Conservation (phyloP, 1,140 invertebrate genomes). For the Geopemphigus sp. region DNA sequence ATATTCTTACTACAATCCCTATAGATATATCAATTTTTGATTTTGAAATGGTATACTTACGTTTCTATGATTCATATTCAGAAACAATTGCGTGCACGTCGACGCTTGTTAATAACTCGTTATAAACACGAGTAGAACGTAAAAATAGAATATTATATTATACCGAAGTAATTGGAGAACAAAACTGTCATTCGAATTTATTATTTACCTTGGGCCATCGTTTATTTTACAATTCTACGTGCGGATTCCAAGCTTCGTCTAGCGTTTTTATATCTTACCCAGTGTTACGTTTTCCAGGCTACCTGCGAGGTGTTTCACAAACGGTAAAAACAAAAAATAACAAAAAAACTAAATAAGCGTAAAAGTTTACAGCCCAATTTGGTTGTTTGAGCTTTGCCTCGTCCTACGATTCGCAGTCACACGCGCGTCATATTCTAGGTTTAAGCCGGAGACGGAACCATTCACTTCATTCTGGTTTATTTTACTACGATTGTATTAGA, state of each 20-base stretch:
- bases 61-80: no score
- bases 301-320: neutral
- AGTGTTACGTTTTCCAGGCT: no score
- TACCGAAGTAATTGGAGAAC: neutral
- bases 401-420: neutral
- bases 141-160: no score
- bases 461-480: neutral
- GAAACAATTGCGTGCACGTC: no score
- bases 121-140: no score
- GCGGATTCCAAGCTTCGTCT: no score
- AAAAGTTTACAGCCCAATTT: no score
- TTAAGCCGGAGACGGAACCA: neutral
- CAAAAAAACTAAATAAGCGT: neutral
- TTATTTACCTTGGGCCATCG: neutral
- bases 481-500: no score
- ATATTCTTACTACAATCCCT: no score
- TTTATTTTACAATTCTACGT: conserved; percentile 1
- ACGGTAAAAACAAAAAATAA: neutral
- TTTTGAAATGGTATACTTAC: no score
- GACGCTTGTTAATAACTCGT: no score
- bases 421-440: neutral
- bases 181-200: neutral
- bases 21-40: no score
- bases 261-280: neutral
- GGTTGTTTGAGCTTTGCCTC: neutral